These are phyloP conservation scores for Gallinago nigripennis DNA, from an alignment of 2,797 vertebrate species.

Conservation along the genomic window DNA sequence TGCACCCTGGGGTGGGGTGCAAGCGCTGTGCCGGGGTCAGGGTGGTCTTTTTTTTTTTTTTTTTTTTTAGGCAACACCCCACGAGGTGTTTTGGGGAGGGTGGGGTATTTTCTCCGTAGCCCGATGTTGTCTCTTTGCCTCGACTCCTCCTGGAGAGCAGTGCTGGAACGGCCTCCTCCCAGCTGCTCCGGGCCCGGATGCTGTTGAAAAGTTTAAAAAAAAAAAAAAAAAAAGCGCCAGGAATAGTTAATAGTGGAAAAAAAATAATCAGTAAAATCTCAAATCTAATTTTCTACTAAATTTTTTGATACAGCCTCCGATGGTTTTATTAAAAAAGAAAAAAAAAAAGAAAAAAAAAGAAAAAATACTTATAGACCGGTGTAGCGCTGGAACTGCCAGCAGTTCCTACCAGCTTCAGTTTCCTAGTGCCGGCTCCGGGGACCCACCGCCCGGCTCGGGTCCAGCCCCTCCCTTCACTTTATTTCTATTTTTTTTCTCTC, in stretches of 20 bases:
- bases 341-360: constrained; percentile 77
- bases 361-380: constrained; percentile 77
- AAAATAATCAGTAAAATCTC: constrained; percentile 72
- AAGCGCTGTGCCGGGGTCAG: not conserved
- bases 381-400: constrained; percentile 81
- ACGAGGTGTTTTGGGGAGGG: constrained; percentile 72
- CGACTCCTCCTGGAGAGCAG: constrained; percentile 27
- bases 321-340: constrained; percentile 87
- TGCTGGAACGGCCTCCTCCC: not conserved
- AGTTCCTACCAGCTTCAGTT: constrained; percentile 85
- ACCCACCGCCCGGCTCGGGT: constrained; percentile 59
- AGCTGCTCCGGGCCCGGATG: not conserved
- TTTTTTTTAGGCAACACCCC: constrained; percentile 54
- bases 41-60: not conserved
- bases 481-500: not conserved
- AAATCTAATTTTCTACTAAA: constrained; percentile 83
- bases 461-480: not conserved
- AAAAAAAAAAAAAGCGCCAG: constrained; percentile 19
- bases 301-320: constrained; percentile 91
- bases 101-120: constrained; percentile 80
- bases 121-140: constrained; percentile 71
- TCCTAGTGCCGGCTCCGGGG: constrained; percentile 74
- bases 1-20: not conserved
- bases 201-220: constrained; percentile 14
- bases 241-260: constrained; percentile 64